Conservation (phyloP, 2,113 vertebrate genomes). For the Boulengeromyrus knoepffleri region DNA sequence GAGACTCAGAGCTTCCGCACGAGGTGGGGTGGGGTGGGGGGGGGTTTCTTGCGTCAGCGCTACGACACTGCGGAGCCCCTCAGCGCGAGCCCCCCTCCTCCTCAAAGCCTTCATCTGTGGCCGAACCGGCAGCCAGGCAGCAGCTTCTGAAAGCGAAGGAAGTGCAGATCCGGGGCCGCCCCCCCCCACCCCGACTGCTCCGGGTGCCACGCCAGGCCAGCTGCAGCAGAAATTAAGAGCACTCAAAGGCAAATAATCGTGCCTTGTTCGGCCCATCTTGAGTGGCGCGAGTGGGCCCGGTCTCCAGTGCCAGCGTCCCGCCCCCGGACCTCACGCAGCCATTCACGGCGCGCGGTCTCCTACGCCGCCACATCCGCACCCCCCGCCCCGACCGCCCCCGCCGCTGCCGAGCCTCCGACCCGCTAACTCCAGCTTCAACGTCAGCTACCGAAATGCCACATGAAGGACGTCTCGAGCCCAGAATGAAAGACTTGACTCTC, state of each 20-base stretch:
- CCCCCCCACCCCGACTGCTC: not conserved
- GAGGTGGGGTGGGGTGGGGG: not conserved
- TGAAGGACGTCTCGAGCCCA: not conserved
- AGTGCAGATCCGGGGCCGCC: not conserved
- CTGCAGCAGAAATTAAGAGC: constrained; percentile 1
- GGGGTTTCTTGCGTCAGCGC: not conserved
- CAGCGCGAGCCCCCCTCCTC: not conserved
- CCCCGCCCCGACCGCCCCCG: not conserved
- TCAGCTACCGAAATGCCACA: not conserved
- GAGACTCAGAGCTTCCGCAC: not conserved
- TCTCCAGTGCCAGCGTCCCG: not conserved
- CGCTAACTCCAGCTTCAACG: not conserved
- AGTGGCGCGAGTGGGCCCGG: not conserved
- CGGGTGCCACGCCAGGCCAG: not conserved
- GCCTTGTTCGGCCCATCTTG: not conserved
- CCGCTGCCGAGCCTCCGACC: not conserved
- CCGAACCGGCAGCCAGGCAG: not conserved
- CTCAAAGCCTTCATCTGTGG: not conserved
- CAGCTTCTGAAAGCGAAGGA: not conserved
- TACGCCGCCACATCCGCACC: not conserved
- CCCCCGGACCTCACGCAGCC: not conserved
- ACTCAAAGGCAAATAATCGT: not conserved
- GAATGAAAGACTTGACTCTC: not conserved
- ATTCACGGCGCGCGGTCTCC: not conserved
- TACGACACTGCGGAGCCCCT: not conserved